These are phyloP conservation scores for Turritopsis dohrnii DNA, from an alignment of 30 jellyfish, hydroid and myxozoan species.

Conservation along the genomic window DNA sequence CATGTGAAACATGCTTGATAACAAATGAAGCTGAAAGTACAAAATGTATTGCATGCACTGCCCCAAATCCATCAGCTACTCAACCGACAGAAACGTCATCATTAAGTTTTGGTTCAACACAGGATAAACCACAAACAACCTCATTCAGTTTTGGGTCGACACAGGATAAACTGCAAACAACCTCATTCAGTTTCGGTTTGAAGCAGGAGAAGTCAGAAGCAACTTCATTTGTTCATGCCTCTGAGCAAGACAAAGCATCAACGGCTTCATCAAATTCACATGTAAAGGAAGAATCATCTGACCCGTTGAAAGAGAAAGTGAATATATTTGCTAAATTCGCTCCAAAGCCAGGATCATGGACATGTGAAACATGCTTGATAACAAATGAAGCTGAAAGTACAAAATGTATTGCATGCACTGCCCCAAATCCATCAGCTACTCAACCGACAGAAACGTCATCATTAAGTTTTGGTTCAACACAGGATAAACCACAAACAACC, in stretches of 20 bases:
- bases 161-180: background rate
- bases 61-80: background rate
- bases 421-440: background rate
- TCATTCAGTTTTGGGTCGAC: background rate
- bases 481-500: background rate
- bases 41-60: slow-evolving; percentile 16
- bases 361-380: slow-evolving; percentile 20
- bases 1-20: slow-evolving; percentile 20
- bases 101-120: background rate
- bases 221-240: background rate
- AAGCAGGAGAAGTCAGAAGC: background rate
- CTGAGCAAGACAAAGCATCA: background rate
- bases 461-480: background rate
- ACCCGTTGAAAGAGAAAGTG: background rate
- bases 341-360: slow-evolving; percentile 26
- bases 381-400: slow-evolving; percentile 18
- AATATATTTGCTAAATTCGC: slow-evolving; percentile 23
- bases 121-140: background rate
- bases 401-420: slow-evolving; percentile 16
- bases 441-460: background rate
- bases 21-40: slow-evolving; percentile 20
- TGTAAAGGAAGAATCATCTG: background rate
- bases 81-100: background rate
- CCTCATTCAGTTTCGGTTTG: background rate
- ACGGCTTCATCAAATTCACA: background rate